Evolutionary conservation across 2,113 vertebrate species (phyloP), one percentile per base, ranked within the genome.

Genomic region (Cryptomyrus ogoouensis): DNA sequence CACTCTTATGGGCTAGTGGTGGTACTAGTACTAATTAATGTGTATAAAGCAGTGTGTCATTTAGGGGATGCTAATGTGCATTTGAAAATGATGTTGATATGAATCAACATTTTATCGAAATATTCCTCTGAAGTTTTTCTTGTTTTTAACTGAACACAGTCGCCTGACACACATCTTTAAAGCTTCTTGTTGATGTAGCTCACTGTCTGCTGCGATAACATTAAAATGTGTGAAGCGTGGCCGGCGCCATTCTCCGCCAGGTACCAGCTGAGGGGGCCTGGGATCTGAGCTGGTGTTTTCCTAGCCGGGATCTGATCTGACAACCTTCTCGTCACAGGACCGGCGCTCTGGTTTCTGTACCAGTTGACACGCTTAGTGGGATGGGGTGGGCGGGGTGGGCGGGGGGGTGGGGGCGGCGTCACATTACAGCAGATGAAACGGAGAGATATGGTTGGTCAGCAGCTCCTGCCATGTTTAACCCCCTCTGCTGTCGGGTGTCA

Each of bases 401-500:
- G 27, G 17, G 49, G 1, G 4, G 13, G 47, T 4, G 70, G 47
- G 53, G 42, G 50, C 5, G 10, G 46, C 3, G 1, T 6, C 35
- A 52, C 17, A 10, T 93, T 92, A 87, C 84, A 3, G 44, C 35
- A n/a, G 89, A 74, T 74, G 31, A 39, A 12, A 80, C 7, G n/a
- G n/a, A 80, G 74, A 80, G 31, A 80, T 42, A 13, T 8, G 31
- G 31, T 53, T 50, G 91, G 88, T 91, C 89, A 86, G 15, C 3
- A 17, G 83, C 58, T 84, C 35, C 46, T 49, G 83, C 58, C 88
- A 0, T 15, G 83, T 77, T 91, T 56, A 46, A 91, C 89, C 88
- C 91, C 84, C 90, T 93, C 93, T 94, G 93, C 96, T 95, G 95
- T 92, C 91, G 93, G 92, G 91, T 92, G 92, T 95, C 94, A 93